phyloP scores from a whole-genome alignment of 2,113 vertebrate species.

The Plecotus auritus region DNA sequence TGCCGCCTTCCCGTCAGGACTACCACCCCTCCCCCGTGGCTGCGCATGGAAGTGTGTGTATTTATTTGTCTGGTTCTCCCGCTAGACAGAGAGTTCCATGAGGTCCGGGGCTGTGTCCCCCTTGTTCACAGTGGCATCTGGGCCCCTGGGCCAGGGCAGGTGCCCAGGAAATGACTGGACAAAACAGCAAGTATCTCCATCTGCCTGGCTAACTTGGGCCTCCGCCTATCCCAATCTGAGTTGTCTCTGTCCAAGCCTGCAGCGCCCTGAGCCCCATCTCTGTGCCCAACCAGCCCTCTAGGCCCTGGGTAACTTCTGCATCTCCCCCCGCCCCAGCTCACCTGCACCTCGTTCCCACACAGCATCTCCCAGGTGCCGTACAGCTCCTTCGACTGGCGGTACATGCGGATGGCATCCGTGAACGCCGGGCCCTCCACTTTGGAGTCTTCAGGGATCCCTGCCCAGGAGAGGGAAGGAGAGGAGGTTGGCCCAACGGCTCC shows the following conservation, averaged over 20 bases:
- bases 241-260: neutral
- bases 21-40: accelerated
- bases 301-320: accelerated
- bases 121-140: neutral
- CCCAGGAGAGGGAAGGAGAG: neutral
- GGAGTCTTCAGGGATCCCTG: constrained; percentile 91
- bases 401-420: constrained; percentile 89
- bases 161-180: neutral
- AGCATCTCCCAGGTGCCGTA: constrained; percentile 99
- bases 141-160: neutral
- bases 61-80: neutral
- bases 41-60: accelerated
- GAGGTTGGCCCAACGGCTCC: neutral
- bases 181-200: neutral
- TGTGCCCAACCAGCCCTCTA: neutral
- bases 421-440: constrained; percentile 92
- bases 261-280: neutral
- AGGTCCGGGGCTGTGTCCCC: neutral
- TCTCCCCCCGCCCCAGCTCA: constrained; percentile 52
- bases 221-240: neutral
- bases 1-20: neutral
- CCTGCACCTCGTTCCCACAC: constrained; percentile 92
- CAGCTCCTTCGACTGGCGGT: constrained; percentile 90
- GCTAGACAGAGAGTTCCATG: neutral
- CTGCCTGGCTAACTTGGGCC: neutral